phyloP scores from a whole-genome alignment of 2,113 vertebrate genomes.

The Hippocampus guttulatus region DNA sequence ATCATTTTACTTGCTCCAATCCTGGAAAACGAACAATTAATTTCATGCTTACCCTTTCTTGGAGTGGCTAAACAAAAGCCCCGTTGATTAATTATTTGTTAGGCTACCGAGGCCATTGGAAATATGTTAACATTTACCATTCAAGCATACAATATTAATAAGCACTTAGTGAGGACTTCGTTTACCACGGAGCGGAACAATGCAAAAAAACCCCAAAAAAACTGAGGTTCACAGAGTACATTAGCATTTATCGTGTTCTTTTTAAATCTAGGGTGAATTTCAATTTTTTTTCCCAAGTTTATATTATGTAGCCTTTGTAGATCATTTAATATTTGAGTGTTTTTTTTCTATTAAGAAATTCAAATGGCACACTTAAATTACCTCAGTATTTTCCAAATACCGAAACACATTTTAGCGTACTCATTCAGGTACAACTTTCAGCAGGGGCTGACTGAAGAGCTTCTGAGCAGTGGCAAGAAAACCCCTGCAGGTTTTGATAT shows the following conservation, averaged over 20 bases:
- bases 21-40: conserved; percentile 32
- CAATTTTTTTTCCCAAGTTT: neutral
- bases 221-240: conserved; percentile 12
- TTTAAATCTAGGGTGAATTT: neutral
- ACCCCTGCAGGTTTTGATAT: conserved; percentile 19
- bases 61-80: conserved; percentile 63
- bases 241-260: neutral
- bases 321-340: neutral
- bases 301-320: neutral
- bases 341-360: neutral
- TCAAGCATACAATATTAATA: conserved; percentile 71
- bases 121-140: conserved; percentile 66
- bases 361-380: neutral
- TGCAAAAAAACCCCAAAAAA: neutral
- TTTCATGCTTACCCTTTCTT: conserved; percentile 57
- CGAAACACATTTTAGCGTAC: neutral
- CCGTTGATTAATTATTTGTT: conserved; percentile 67
- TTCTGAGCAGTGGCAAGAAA: conserved; percentile 9
- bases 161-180: conserved; percentile 58
- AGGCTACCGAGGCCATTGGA: conserved; percentile 56
- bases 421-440: neutral
- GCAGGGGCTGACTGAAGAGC: neutral
- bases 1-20: neutral
- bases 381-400: neutral
- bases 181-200: conserved; percentile 30